phyloP scores from a whole-genome alignment of 2,888 invertebrate genomes.

The Didymodactylos carnosus region DNA sequence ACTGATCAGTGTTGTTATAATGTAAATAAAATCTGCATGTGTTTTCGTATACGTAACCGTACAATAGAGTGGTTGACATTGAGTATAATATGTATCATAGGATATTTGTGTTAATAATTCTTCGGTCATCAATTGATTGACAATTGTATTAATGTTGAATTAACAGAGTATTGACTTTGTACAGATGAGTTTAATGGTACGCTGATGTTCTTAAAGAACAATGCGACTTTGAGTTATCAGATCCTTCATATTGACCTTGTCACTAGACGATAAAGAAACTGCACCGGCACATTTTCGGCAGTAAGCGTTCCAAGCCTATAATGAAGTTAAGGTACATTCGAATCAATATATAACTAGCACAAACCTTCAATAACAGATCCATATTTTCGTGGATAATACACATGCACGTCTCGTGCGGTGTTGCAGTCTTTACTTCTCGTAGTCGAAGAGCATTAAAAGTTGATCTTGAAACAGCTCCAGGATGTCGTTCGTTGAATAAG shows the following conservation, averaged over 20 bases:
- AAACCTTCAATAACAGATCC: neutral
- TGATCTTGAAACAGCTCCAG: neutral
- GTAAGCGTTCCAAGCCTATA: neutral
- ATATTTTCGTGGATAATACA: neutral
- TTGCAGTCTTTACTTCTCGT: neutral
- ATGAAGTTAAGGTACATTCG: neutral
- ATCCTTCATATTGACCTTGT: neutral
- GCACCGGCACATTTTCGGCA: neutral
- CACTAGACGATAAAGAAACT: neutral
- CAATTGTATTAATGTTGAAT: too few relatives aligned
- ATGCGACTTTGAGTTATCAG: neutral
- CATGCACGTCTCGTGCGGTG: neutral
- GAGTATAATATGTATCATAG: too few relatives aligned
- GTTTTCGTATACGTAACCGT: too few relatives aligned
- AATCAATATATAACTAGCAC: neutral
- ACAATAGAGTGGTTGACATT: too few relatives aligned
- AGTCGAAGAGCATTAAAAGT: neutral
- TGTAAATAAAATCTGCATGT: too few relatives aligned
- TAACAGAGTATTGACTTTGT: too few relatives aligned
- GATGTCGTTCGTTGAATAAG: neutral
- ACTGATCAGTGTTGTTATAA: too few relatives aligned
- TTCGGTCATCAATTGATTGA: too few relatives aligned
- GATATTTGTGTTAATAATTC: too few relatives aligned
- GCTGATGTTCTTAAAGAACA: too few relatives aligned
- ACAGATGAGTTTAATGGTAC: too few relatives aligned